Conservation (phyloP, 64 coral and sea anemone species). For the Montipora sp. region DNA sequence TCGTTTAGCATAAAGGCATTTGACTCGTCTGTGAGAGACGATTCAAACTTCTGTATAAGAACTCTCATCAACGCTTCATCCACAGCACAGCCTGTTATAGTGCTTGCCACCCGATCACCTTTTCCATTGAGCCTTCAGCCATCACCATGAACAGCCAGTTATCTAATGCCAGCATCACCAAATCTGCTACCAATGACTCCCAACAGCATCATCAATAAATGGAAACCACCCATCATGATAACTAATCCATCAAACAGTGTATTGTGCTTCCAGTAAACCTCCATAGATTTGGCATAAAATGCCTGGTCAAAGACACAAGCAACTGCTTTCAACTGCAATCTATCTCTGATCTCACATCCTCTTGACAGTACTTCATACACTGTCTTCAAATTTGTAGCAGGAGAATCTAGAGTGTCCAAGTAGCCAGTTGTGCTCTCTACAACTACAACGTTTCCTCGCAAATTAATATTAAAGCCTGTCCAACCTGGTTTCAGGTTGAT, state of each 20-base stretch:
- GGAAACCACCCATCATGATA: neutral
- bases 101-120: neutral
- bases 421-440: too few species aligned
- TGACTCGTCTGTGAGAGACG: too few species aligned
- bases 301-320: conserved; percentile 1
- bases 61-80: too few species aligned
- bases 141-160: neutral
- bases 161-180: conserved; percentile 14
- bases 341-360: neutral
- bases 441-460: too few species aligned
- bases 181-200: conserved; percentile 64
- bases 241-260: too few species aligned
- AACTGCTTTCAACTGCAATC: neutral
- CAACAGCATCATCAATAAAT: neutral
- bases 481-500: too few species aligned
- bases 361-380: neutral
- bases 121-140: neutral
- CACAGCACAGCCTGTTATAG: too few species aligned
- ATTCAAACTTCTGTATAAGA: too few species aligned
- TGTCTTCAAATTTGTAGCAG: neutral
- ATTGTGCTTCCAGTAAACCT: neutral
- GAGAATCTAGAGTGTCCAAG: neutral
- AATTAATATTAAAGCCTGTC: too few species aligned
- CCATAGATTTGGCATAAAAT: neutral
- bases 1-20: too few species aligned